phyloP scores from a whole-genome alignment of 2,797 vertebrate species.

The Enteromius paludinosus region DNA sequence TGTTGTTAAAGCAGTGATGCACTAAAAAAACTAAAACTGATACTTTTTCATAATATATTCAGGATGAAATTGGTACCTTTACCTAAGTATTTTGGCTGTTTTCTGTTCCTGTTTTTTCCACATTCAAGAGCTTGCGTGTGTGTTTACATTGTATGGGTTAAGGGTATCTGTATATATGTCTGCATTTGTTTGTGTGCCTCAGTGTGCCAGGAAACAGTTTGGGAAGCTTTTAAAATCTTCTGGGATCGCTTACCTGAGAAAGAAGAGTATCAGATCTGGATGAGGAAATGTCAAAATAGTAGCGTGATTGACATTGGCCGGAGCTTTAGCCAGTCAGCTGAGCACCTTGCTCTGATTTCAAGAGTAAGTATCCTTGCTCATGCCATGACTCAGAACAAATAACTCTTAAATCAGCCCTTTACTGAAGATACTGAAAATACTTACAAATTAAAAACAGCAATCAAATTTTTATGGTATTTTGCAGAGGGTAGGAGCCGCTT shows the following conservation, averaged over 20 bases:
- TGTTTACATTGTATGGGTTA: not conserved
- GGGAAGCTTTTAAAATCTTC: conserved; percentile 96
- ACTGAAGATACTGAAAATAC: not conserved
- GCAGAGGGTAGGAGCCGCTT: conserved; percentile 44
- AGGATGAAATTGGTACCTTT: not conserved
- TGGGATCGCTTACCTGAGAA: conserved; percentile 89
- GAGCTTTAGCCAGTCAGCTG: conserved; percentile 90
- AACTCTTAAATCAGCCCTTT: not conserved
- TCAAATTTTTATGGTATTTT: conserved; percentile 13
- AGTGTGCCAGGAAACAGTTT: conserved; percentile 97
- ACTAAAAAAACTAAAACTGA: conserved; percentile 1
- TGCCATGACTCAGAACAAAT: not conserved
- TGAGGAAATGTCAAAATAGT: conserved; percentile 83
- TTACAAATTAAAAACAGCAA: not conserved
- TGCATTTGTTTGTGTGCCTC: conserved; percentile 36
- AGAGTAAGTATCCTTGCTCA: conserved; percentile 75
- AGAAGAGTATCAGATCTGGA: conserved; percentile 87
- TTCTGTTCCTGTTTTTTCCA: not conserved
- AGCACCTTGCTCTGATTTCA: conserved; percentile 82
- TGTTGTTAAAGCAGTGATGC: not conserved
- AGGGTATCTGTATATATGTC: not conserved
- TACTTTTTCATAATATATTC: not conserved
- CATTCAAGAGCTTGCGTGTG: not conserved
- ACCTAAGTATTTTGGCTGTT: not conserved
- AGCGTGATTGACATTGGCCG: conserved; percentile 83